These are phyloP conservation scores for Dolichopus griseipennis DNA, from an alignment of 2,888 invertebrate genomes.

Conservation along the genomic window DNA sequence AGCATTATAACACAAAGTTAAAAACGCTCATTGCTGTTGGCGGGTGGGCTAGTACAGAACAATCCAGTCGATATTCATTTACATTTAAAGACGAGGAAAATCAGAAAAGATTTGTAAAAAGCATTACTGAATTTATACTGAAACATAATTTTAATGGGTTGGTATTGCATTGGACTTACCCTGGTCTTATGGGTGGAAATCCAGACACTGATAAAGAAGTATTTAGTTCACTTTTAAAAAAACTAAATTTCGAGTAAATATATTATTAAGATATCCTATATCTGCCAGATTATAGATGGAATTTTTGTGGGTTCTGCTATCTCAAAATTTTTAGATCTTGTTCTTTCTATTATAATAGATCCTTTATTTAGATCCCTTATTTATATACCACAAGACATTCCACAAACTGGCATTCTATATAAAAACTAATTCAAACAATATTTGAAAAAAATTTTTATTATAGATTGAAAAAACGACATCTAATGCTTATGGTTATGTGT, in stretches of 20 bases:
- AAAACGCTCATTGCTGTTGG: background rate
- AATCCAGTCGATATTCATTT: background rate
- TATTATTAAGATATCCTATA: background rate
- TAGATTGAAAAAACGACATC: conserved; percentile 36
- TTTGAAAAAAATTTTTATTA: conserved; percentile 20
- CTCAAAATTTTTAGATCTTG: too few relatives aligned
- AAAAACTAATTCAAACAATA: background rate
- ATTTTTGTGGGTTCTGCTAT: too few relatives aligned
- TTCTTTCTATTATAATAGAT: too few relatives aligned
- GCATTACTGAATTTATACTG: conserved; percentile 53
- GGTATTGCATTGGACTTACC: conserved; percentile 76
- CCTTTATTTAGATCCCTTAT: too few relatives aligned
- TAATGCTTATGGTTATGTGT: conserved; percentile 46
- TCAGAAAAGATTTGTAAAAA: conserved; percentile 10
- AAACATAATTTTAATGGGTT: conserved; percentile 66
- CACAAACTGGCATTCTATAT: too few relatives aligned
- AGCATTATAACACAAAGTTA: conserved; percentile 4
- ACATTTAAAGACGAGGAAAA: background rate
- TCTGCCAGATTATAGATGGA: too few relatives aligned
- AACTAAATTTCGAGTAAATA: conserved; percentile 25
- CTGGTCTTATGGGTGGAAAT: conserved; percentile 66
- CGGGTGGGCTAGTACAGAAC: background rate
- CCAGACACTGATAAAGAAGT: conserved; percentile 61
- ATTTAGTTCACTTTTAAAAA: conserved; percentile 34
- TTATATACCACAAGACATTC: too few relatives aligned